Evolutionary conservation across 2,113 vertebrate species (phyloP).

Genomic region (Mustela nigripes): DNA sequence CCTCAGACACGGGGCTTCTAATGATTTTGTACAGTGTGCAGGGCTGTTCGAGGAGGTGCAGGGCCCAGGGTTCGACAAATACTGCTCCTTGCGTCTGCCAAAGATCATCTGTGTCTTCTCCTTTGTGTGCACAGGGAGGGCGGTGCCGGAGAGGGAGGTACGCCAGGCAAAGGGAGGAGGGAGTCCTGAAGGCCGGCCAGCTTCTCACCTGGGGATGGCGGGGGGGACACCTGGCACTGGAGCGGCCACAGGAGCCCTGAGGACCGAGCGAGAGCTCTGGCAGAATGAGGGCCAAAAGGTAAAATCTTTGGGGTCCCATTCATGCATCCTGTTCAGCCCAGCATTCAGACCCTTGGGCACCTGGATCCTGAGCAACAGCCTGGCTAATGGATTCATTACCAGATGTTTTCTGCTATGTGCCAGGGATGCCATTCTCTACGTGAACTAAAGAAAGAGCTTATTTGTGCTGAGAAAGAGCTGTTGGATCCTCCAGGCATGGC

Average conservation of each 20-base stretch:
- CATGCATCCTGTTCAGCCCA: not conserved
- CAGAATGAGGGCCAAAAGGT: slow-evolving; percentile 63
- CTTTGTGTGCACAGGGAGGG: slow-evolving; percentile 44
- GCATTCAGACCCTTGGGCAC: slow-evolving; percentile 58
- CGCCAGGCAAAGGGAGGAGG: slow-evolving; percentile 18
- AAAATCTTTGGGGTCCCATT: slow-evolving; percentile 33
- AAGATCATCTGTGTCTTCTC: slow-evolving; percentile 69
- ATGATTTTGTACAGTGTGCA: slow-evolving; percentile 83
- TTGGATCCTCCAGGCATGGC: not conserved
- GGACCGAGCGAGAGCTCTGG: not conserved
- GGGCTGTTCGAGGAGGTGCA: slow-evolving; percentile 71
- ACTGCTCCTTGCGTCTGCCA: slow-evolving; percentile 80
- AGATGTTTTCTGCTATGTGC: slow-evolving; percentile 77
- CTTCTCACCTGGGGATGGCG: slow-evolving; percentile 42
- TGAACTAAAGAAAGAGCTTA: not conserved
- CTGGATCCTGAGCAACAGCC: not conserved
- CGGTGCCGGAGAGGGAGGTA: not conserved
- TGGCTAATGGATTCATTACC: slow-evolving; percentile 75
- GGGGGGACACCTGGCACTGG: not conserved
- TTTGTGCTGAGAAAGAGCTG: slow-evolving; percentile 38
- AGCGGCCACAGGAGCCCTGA: not conserved
- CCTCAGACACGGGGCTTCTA: slow-evolving; percentile 84
- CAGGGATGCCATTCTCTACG: slow-evolving; percentile 33
- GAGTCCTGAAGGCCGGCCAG: slow-evolving; percentile 5
- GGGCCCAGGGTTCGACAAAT: slow-evolving; percentile 76